These are phyloP conservation scores for Emydoidea blandingii DNA, from an alignment of 2,797 vertebrate genomes.

Conservation along the genomic window DNA sequence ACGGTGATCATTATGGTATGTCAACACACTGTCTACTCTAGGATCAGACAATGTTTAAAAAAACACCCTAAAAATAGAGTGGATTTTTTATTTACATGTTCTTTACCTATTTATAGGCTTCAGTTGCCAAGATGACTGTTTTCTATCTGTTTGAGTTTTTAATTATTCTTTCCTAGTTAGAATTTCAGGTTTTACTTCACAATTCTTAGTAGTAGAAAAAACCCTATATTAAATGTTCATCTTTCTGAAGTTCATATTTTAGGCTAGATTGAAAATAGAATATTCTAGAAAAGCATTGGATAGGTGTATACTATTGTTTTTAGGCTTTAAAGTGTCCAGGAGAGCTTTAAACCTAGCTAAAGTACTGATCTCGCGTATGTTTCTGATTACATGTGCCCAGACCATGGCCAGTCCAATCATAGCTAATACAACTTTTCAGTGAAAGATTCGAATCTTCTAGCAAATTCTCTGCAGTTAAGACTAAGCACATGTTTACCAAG, in stretches of 20 bases:
- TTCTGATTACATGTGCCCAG: accelerated
- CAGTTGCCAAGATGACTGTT: background rate
- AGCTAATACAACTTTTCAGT: background rate
- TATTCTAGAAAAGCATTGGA: background rate
- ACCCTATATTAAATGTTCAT: background rate
- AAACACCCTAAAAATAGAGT: background rate
- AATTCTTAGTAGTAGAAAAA: background rate
- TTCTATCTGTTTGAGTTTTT: background rate
- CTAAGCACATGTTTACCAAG: background rate
- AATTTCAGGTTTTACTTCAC: background rate
- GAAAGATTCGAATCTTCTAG: background rate
- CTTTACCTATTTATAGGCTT: background rate
- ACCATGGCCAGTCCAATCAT: accelerated
- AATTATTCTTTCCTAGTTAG: background rate
- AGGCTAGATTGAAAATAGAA: background rate
- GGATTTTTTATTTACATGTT: background rate
- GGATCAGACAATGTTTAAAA: background rate
- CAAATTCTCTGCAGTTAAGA: accelerated
- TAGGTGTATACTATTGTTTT: background rate
- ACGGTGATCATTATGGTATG: background rate
- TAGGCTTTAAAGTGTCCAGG: background rate
- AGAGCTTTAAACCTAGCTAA: background rate
- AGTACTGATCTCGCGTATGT: accelerated
- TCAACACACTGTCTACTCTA: background rate
- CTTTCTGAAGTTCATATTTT: background rate